Percentiles rank a stretch among this genome's conserved stretches.
Conservation (phyloP, 2,888 invertebrate genomes). For the Lepeophtheirus nordmannii region DNA sequence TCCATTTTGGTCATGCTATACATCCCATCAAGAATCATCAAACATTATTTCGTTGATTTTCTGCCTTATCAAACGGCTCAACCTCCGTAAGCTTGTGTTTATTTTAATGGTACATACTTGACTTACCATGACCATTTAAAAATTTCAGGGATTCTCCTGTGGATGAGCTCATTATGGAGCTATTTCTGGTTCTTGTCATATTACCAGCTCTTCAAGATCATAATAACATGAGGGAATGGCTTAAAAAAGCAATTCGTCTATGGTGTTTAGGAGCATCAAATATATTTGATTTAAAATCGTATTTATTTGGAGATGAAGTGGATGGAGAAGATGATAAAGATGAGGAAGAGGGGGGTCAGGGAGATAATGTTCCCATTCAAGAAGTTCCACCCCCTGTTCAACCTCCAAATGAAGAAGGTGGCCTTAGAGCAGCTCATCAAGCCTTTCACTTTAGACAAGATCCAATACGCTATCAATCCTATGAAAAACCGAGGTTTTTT, state of each 20-base stretch:
- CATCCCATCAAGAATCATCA: conserved; percentile 76
- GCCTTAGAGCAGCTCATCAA: conserved; percentile 66
- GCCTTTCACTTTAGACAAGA: conserved; percentile 68
- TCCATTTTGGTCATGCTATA: conserved; percentile 89
- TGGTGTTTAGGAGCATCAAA: conserved; percentile 77
- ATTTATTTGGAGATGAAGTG: conserved; percentile 55
- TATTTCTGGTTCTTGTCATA: conserved; percentile 79
- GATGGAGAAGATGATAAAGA: conserved; percentile 22
- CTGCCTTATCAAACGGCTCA: conserved; percentile 80
- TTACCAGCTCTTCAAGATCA: conserved; percentile 90
- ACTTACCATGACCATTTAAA: conserved; percentile 13
- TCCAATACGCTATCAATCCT: conserved; percentile 68
- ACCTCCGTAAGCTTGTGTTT: conserved; percentile 32
- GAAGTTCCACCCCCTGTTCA: conserved; percentile 24
- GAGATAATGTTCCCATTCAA: conserved; percentile 13
- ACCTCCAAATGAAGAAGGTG: conserved; percentile 31
- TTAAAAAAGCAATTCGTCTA: conserved; percentile 67
- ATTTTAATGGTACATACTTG: conserved; percentile 5
- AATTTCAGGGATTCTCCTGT: conserved; percentile 36
- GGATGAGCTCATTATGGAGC: conserved; percentile 81
- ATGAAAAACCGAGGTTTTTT: conserved; percentile 68
- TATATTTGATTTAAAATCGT: conserved; percentile 69
- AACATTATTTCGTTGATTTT: conserved; percentile 63
- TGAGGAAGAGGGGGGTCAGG: conserved; percentile 26
- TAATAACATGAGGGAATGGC: conserved; percentile 83